Evolutionary conservation across 2,888 invertebrate species (phyloP).

Genomic region (Erynnis tages): DNA sequence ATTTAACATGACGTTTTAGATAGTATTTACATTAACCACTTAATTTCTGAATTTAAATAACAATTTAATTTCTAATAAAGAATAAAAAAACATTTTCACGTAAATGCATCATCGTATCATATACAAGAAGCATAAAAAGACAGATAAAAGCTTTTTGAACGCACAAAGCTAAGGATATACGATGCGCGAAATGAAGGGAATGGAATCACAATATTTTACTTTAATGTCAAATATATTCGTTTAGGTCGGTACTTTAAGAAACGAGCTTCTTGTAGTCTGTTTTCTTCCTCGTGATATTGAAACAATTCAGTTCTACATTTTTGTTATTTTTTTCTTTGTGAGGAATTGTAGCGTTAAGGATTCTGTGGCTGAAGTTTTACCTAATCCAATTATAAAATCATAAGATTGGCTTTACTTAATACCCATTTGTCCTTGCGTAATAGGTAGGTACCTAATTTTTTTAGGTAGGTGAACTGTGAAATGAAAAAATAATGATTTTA

Average conservation of each 20-base stretch:
- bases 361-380: too few species aligned
- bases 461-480: too few species aligned
- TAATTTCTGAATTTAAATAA: too few species aligned
- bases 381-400: too few species aligned
- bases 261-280: constrained; percentile 17
- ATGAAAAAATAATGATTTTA: too few species aligned
- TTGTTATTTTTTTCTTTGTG: background rate
- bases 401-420: too few species aligned
- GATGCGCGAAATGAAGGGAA: constrained; percentile 25
- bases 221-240: constrained; percentile 27
- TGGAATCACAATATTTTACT: constrained; percentile 28
- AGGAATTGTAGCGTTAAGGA: too few species aligned
- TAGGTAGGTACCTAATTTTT: too few species aligned
- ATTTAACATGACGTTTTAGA: too few species aligned
- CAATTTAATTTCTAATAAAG: too few species aligned
- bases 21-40: too few species aligned
- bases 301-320: constrained; percentile 9
- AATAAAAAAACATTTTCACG: constrained; percentile 1
- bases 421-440: too few species aligned
- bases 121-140: constrained; percentile 11
- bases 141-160: constrained; percentile 16
- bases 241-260: constrained; percentile 22
- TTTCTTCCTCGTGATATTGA: constrained; percentile 19
- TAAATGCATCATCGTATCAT: constrained; percentile 8
- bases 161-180: constrained; percentile 20